Evolutionary conservation across 2,797 vertebrate species (phyloP).

Genomic region (Crypturellus tataupa): DNA sequence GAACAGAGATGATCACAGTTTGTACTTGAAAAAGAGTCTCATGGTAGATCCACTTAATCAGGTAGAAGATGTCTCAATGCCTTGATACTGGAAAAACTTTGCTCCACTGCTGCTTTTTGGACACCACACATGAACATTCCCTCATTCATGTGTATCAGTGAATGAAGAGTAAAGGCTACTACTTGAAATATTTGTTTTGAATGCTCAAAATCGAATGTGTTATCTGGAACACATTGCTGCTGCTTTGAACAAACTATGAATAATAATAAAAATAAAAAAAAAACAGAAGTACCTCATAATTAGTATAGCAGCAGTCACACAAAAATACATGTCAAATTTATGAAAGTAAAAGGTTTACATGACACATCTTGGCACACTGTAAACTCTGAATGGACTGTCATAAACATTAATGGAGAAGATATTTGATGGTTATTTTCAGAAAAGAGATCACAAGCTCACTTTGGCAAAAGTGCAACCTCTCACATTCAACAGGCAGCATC

Average conservation of each 20-base stretch:
- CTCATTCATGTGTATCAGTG: background rate
- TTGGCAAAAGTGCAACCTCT: background rate
- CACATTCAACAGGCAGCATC: background rate
- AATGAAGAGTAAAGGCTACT: background rate
- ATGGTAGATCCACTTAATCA: background rate
- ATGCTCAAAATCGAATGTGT: background rate
- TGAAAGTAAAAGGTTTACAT: background rate
- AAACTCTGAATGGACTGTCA: background rate
- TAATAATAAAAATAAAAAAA: background rate
- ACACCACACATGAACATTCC: background rate
- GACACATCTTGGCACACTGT: rapidly evolving
- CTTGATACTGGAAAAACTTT: background rate
- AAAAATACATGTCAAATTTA: background rate
- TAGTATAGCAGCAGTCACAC: background rate
- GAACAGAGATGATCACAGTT: background rate
- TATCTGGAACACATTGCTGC: rapidly evolving
- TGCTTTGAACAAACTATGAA: background rate
- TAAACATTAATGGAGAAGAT: background rate
- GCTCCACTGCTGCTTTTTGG: background rate
- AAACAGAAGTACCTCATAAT: background rate
- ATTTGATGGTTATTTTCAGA: background rate
- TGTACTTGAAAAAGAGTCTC: background rate
- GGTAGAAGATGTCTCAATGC: background rate
- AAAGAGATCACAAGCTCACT: background rate
- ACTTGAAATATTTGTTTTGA: background rate